Evolutionary conservation across 2,888 invertebrate genomes (phyloP).

Genomic region (Neocrepidodera transversa): DNA sequence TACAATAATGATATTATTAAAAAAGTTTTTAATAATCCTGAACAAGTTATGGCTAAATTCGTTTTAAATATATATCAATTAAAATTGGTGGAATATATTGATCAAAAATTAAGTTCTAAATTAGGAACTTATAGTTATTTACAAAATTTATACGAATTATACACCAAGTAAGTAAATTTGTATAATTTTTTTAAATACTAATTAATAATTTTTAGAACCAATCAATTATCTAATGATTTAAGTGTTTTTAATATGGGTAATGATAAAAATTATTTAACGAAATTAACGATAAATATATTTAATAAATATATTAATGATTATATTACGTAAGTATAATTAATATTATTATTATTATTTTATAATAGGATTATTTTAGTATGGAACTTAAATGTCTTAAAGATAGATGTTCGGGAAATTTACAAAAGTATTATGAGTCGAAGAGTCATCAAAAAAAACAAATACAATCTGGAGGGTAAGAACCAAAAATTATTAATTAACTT

Average conservation of each 20-base stretch:
- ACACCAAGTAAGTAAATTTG: slow-evolving; percentile 74
- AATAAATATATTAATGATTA: slow-evolving; percentile 80
- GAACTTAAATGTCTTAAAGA: slow-evolving; percentile 83
- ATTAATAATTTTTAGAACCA: slow-evolving; percentile 67
- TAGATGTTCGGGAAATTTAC: slow-evolving; percentile 76
- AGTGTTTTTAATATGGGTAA: slow-evolving; percentile 78
- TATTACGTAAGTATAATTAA: slow-evolving; percentile 67
- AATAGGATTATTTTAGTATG: slow-evolving; percentile 61
- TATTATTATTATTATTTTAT: no score
- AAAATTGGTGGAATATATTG: slow-evolving; percentile 86
- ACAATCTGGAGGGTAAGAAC: slow-evolving; percentile 78
- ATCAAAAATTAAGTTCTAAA: slow-evolving; percentile 80
- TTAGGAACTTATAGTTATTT: slow-evolving; percentile 88
- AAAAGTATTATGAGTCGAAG: slow-evolving; percentile 89
- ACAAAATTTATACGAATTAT: slow-evolving; percentile 85
- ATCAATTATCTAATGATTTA: slow-evolving; percentile 76
- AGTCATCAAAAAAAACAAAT: slow-evolving; percentile 95
- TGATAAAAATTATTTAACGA: slow-evolving; percentile 79
- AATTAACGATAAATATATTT: slow-evolving; percentile 82
- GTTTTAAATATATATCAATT: slow-evolving; percentile 94
- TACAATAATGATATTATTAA: slow-evolving; percentile 84
- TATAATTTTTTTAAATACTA: background rate
- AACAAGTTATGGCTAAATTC: slow-evolving; percentile 98
- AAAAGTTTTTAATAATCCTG: slow-evolving; percentile 93
- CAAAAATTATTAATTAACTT: no score